Evolutionary conservation across 2,888 invertebrate species (phyloP), one percentile per base, ranked within the genome.

Genomic region (Malthinus flaveolus): DNA sequence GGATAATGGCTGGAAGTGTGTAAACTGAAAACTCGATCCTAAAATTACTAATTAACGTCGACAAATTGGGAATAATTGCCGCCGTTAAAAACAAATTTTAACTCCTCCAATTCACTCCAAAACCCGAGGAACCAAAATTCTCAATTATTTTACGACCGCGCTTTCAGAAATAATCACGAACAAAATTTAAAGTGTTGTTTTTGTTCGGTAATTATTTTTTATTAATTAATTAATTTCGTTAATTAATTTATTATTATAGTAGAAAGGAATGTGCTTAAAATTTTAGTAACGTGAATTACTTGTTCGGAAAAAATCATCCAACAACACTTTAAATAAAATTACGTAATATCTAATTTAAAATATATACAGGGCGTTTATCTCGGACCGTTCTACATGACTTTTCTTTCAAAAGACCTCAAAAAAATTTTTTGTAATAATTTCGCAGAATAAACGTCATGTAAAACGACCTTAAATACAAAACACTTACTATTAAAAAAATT

Each of bases 1-100:
- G 35, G 67, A 68, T 61, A 64, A 65, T 59, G 61, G 60, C 62
- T 62, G 60, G 62, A 65, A 61, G 63, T 65, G 46, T 52, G 35
- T 51, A 49, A 61, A 64, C 61, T 62, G 63, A 66, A 67, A 61
- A 32, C 62, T 57, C 34, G 57, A 52, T 52, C 51, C 23, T 35
- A 48, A 50, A 49, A 48, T 48, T 50, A 32, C n/a, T 11, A n/a
- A 8, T 23, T 46, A 33, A n/a, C 67, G 70, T 52, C 62, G 69
- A 56, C 68, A 66, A 64, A 64, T 71, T 71, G 70, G 71, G 70
- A 70, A 71, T 15, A 54, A 63, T 66, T 66, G 67, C 62, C 63
- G 59, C 60, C 71, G 68, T 67, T 52, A 45, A 51, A 56, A 23
- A 15, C n/a, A 1, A 1, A 15, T 10, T 4, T 32, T 35, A 9